phyloP scores from a whole-genome alignment of 2,888 invertebrate species.

The Diadegma fenestrale region DNA sequence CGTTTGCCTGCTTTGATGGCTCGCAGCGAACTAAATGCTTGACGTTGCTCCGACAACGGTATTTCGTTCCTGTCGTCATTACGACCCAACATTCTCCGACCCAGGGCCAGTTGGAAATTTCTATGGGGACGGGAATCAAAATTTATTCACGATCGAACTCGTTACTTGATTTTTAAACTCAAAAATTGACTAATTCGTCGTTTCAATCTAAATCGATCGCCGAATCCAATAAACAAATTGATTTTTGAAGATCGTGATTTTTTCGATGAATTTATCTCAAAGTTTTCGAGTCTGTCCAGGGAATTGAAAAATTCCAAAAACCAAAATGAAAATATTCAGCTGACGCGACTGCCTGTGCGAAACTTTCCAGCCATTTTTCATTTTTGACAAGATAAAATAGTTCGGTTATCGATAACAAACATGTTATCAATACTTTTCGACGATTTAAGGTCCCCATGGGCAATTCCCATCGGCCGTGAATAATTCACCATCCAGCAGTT shows the following conservation, averaged over 20 bases:
- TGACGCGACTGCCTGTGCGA: not conserved
- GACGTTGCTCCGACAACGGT: constrained; percentile 89
- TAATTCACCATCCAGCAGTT: not conserved
- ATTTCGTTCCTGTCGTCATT: constrained; percentile 86
- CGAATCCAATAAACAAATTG: not conserved
- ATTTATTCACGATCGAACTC: not conserved
- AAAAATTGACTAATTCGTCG: not conserved
- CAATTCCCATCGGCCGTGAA: not conserved
- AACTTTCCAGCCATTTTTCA: not conserved
- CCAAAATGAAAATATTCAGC: not conserved
- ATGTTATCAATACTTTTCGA: too few species aligned
- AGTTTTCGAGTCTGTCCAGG: not conserved
- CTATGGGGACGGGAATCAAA: constrained; percentile 82
- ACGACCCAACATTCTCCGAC: constrained; percentile 89
- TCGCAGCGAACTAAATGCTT: constrained; percentile 91
- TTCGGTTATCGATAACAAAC: too few species aligned
- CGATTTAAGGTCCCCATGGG: too few species aligned
- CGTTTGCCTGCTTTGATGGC: constrained; percentile 88
- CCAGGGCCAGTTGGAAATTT: constrained; percentile 91
- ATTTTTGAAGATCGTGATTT: not conserved
- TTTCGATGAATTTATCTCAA: not conserved
- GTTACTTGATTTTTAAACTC: not conserved
- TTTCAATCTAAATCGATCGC: not conserved
- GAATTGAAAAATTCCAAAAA: not conserved
- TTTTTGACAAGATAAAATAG: not conserved